Evolutionary conservation across 2,888 invertebrate genomes (phyloP), one percentile per base, ranked within the genome.

Genomic region (Buathra laborator): DNA sequence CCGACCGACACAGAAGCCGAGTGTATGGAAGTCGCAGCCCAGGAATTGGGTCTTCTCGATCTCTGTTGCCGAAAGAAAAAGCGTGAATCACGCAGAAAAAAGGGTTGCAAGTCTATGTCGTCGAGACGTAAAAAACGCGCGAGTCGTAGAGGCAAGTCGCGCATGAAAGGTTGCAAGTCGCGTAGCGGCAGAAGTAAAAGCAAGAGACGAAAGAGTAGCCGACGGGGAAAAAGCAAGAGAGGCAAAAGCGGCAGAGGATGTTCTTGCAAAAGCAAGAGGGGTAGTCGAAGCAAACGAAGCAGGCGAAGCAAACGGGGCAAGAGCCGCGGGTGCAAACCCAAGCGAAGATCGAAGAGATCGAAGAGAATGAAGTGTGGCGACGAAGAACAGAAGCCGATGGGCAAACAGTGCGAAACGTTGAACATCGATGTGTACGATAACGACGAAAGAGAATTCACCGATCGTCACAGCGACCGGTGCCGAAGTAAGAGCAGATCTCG

Each of bases 41-140:
- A 92, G 37, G 91, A 92, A 29, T 81, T 92, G 4, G 90, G 87
- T 10, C 82, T 91, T 1, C 64, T 92, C 43, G 89, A 91, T 51
- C 56, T 87, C 1, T 80, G 78, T 0, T 88, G 88, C n/a, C 87
- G 89, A 7, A 83, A 81, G 19, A 86, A 85, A 10, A 86, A 83
- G 64, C 83, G 82, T 7, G 82, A 84, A 16, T 78, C 68, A 7
- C 81, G 76, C 37, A 86, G 84, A 4, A 84, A 74, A 29, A 81
- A 84, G 64, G 84, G 64, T 10, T 86, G 76, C 29, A 85, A 79
- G 7, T 66, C 66, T 1, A 84, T 62, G 0, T 67, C 82, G 29
- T 51, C 68, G 9, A 85, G 14, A 14, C 80, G 70, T 2, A 79
- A 9, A n/a, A 64, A 7, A 19, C 85, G 87, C 32, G 67, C 67